Conservation (phyloP, 2,888 invertebrate genomes). For the Salticus scenicus region DNA sequence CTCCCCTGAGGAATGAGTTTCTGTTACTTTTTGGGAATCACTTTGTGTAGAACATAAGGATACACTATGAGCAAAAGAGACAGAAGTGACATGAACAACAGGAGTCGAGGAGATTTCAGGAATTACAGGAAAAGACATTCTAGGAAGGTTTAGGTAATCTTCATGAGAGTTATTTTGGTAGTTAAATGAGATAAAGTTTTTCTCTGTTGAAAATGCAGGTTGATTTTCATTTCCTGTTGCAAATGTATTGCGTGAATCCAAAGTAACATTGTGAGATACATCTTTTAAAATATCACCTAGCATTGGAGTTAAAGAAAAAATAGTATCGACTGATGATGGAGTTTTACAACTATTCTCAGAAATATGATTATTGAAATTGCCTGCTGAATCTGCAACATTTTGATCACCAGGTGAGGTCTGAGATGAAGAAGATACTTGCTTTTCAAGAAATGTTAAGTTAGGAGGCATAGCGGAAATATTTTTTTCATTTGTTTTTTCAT, state of each 20-base stretch:
- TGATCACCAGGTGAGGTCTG: constrained; percentile 20
- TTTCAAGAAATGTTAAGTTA: constrained; percentile 17
- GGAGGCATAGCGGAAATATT: not conserved
- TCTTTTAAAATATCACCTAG: constrained; percentile 61
- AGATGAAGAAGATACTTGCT: constrained; percentile 30
- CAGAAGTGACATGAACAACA: constrained; percentile 42
- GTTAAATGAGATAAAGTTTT: constrained; percentile 46
- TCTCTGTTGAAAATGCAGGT: constrained; percentile 35
- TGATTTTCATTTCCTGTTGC: constrained; percentile 45
- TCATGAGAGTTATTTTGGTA: constrained; percentile 41
- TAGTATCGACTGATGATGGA: constrained; percentile 44
- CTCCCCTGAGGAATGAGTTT: constrained; percentile 28
- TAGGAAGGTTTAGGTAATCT: constrained; percentile 54
- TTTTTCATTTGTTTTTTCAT: constrained; percentile 21
- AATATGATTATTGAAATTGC: constrained; percentile 45
- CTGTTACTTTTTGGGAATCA: constrained; percentile 39
- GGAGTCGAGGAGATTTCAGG: constrained; percentile 46
- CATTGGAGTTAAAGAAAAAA: constrained; percentile 52
- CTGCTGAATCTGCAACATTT: constrained; percentile 26
- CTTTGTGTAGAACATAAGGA: constrained; percentile 59
- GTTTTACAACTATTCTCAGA: constrained; percentile 51
- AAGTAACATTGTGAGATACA: constrained; percentile 42
- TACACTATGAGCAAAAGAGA: constrained; percentile 52
- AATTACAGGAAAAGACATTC: constrained; percentile 47
- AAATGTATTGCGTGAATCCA: constrained; percentile 44